Conservation (phyloP, 2,888 invertebrate species). For the Drosophila nr. perissopoda region DNA sequence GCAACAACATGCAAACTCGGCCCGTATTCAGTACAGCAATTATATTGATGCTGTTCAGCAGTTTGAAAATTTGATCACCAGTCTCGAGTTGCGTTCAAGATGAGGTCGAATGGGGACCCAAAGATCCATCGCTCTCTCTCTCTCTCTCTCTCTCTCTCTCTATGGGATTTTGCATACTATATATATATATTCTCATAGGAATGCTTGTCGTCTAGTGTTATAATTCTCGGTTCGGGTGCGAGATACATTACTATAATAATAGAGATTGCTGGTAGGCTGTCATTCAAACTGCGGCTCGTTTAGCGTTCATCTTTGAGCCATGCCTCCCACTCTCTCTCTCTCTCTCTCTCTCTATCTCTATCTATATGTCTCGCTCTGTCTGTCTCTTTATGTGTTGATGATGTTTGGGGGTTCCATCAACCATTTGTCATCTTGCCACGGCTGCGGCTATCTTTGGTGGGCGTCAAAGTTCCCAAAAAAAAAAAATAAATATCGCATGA, state of each 20-base stretch:
- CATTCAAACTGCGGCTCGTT: constrained; percentile 57
- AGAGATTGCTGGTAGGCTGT: constrained; percentile 40
- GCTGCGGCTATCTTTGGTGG: constrained; percentile 41
- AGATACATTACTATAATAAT: constrained; percentile 33
- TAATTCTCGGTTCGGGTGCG: constrained; percentile 83
- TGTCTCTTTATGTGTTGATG: not conserved
- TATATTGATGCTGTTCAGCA: constrained; percentile 6
- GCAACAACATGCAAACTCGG: constrained; percentile 26
- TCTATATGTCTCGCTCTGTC: constrained; percentile 13
- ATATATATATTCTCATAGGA: not conserved
- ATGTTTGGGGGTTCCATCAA: constrained; percentile 18
- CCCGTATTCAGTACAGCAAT: constrained; percentile 21
- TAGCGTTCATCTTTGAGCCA: constrained; percentile 33
- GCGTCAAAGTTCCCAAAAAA: constrained; percentile 35
- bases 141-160: not conserved
- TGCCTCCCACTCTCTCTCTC: constrained; percentile 12
- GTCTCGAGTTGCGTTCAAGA: not conserved
- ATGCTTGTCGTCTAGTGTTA: constrained; percentile 82
- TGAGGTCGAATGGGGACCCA: not conserved
- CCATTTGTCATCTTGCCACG: constrained; percentile 62
- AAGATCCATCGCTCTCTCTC: not conserved
- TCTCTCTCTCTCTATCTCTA: not conserved
- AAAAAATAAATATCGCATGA: constrained; percentile 9
- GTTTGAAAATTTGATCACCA: constrained; percentile 16
- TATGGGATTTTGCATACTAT: not conserved